These are phyloP conservation scores for Lutjanus campechanus DNA, from an alignment of 2,797 vertebrate species.

Conservation along the genomic window DNA sequence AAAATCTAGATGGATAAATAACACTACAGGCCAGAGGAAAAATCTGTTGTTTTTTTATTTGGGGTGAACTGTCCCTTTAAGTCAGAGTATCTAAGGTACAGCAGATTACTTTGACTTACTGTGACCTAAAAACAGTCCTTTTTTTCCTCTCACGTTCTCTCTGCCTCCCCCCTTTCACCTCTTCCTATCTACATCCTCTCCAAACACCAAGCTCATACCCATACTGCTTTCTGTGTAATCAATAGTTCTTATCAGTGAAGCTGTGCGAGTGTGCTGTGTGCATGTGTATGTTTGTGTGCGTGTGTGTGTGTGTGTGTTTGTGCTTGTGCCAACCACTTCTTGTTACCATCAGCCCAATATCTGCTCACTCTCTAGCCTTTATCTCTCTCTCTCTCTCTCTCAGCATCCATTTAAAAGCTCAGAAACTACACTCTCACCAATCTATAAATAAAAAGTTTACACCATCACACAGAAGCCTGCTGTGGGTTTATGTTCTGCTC, in stretches of 20 bases:
- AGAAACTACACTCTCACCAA: constrained; percentile 14
- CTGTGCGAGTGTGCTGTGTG: background rate
- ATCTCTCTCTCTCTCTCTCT: constrained; percentile 31
- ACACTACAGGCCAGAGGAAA: too few relatives aligned
- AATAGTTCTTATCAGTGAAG: constrained; percentile 45
- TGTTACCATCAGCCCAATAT: constrained; percentile 28
- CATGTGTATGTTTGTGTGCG: constrained; percentile 10
- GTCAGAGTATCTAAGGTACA: background rate
- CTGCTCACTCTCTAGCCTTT: constrained; percentile 1
- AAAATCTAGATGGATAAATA: too few relatives aligned
- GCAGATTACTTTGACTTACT: constrained; percentile 11
- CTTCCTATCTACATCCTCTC: constrained; percentile 19
- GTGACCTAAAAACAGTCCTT: background rate
- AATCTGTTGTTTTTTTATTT: too few relatives aligned
- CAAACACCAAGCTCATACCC: constrained; percentile 21
- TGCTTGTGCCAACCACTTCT: constrained; percentile 15
- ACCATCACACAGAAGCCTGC: constrained; percentile 25
- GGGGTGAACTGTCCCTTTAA: too few relatives aligned
- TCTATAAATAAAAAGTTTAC: constrained; percentile 37
- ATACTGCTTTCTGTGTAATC: constrained; percentile 47
- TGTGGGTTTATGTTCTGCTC: constrained; percentile 8
- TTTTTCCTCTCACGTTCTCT: background rate
- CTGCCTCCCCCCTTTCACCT: constrained; percentile 10
- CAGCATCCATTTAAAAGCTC: constrained; percentile 28
- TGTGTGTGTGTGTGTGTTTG: constrained; percentile 12